Percentiles rank a stretch among this genome's conserved stretches.
Conservation (phyloP, 1,140 invertebrate genomes). For the Ceratitis capitata region DNA sequence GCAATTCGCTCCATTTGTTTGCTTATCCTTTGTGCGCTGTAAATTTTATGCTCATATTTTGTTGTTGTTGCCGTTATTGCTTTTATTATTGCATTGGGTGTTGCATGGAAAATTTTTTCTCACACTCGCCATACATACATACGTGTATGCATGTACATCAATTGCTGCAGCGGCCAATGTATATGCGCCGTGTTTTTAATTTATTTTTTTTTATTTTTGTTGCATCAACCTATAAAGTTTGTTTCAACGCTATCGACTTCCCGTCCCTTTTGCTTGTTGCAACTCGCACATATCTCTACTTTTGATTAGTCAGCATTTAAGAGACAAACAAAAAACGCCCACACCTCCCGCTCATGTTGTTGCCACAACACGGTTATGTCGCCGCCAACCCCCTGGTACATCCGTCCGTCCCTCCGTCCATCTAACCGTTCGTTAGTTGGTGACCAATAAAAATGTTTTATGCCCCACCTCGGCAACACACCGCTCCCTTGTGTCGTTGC, state of each 20-base stretch:
- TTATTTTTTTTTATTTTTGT: background rate
- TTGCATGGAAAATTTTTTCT: background rate
- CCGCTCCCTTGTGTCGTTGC: background rate
- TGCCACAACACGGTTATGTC: background rate
- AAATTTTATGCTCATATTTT: background rate
- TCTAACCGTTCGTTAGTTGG: background rate
- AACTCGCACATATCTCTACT: background rate
- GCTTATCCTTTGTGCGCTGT: background rate
- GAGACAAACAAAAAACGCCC: background rate
- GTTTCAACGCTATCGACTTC: background rate
- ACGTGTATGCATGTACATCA: background rate
- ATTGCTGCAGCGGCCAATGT: background rate
- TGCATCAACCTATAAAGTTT: background rate
- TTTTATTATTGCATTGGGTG: constrained; percentile 5
- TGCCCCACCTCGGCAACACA: background rate
- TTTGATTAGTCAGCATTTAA: constrained; percentile 25
- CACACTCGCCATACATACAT: background rate
- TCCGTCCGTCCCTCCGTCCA: background rate
- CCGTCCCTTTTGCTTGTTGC: background rate
- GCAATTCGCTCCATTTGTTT: constrained; percentile 8
- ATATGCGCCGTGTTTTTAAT: background rate
- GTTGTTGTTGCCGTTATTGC: background rate
- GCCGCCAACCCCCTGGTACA: too few species aligned
- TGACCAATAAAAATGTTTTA: constrained; percentile 25
- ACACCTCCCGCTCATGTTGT: background rate